Evolutionary conservation across 2,797 vertebrate species (phyloP), one percentile per base, ranked within the genome.

Genomic region (Gila robusta): DNA sequence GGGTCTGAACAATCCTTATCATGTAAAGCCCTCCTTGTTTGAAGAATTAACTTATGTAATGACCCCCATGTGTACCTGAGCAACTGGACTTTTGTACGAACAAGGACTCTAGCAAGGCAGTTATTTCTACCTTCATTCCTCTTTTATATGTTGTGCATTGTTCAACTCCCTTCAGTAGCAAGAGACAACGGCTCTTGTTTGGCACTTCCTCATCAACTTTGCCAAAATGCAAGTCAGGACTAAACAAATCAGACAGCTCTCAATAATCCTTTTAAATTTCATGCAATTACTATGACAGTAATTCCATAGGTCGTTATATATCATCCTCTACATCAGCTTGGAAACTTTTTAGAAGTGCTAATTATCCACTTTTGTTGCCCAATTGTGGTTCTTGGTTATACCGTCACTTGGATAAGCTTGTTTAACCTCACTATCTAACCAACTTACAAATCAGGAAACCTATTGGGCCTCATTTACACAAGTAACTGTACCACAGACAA

Each of bases 391-490:
- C 74, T 77, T 56, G 49, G 52, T 39, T 77, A 39, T n/a, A 37
- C 37, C 44, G 26, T 79, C 49, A 56, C 74, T 12, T 7, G 6
- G 32, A 41, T 19, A 41, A 41, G 8, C 23, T 41, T 26, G 14
- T 77, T 77, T 54, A 12, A 78, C 76, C 76, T 26, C 54, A 78
- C 56, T 19, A 56, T 35, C 32, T 59, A 16, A 59, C 35, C 54
- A 78, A n/a, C 12, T 59, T 41, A 62, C 54, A 62, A 62, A 62
- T 79, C 76, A 79, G 76, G 21, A 62, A 62, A 54, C 73, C 47
- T 35, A 21, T 19, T 21, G 9, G 17, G 54, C 76, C 76, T 62
- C 7, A 62, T 78, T 41, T 62, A 62, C 54, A 62, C 54, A 41
- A 39, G 54, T 79, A 79, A 79, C 54, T 41, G 54, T 26, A 56